phyloP scores from a whole-genome alignment of 2,888 invertebrate species.

The Synergus japonicus region DNA sequence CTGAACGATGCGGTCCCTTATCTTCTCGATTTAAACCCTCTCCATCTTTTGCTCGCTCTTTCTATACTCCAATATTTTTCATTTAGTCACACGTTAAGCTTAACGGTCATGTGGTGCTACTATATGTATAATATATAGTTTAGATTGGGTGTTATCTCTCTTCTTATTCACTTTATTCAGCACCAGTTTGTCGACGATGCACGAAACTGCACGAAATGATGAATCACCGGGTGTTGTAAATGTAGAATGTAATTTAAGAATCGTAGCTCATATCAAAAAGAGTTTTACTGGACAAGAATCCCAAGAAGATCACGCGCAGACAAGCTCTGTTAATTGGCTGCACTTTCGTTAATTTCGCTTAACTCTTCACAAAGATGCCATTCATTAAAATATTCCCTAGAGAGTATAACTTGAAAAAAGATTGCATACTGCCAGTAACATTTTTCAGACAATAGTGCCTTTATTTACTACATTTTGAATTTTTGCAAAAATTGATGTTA shows the following conservation, averaged over 20 bases:
- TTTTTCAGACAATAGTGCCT: conserved; percentile 24
- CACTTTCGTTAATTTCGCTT: conserved; percentile 28
- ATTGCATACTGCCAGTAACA: neutral
- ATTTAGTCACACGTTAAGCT: conserved; percentile 47
- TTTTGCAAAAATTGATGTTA: neutral
- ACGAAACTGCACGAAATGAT: conserved; percentile 42
- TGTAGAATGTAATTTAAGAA: conserved; percentile 50
- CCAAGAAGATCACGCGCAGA: conserved; percentile 39
- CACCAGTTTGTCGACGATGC: conserved; percentile 45
- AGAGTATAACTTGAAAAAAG: neutral
- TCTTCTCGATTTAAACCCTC: conserved; percentile 24
- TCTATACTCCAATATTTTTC: conserved; percentile 17
- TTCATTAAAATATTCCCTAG: conserved; percentile 22
- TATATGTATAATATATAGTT: conserved; percentile 31
- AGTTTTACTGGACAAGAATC: conserved; percentile 26
- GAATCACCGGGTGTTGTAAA: conserved; percentile 49
- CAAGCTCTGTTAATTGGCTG: conserved; percentile 4
- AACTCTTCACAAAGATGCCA: conserved; percentile 25
- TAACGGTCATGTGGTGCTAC: conserved; percentile 49
- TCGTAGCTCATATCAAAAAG: conserved; percentile 16
- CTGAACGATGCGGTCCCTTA: conserved; percentile 18
- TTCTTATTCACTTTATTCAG: conserved; percentile 47
- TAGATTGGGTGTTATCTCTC: neutral
- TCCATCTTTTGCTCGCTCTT: conserved; percentile 5
- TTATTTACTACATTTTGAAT: neutral